Base-by-base conservation (phyloP, 1,140 invertebrate species). In the Euschistus heros region DNA sequence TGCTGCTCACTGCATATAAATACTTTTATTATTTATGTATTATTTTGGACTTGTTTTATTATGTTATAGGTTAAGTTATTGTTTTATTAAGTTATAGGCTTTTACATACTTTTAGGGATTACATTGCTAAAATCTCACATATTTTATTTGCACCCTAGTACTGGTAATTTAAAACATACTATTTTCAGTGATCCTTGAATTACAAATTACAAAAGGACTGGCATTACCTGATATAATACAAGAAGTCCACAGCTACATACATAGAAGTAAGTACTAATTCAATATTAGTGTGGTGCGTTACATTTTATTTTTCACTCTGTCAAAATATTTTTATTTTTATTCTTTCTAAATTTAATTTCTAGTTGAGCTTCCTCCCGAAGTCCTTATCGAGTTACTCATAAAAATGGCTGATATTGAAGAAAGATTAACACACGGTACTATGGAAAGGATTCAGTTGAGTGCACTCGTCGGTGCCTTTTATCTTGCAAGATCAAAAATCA, bases 211-310 rank as follows among this genome's bases (percentile, higher is more conserved):
- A 0, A 95, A 95, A 80, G 93, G 94, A 13, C 77, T 96, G 52
- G 92, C 94, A 2, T 76, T 97, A 8, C 84, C 86, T 69, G 94
- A 97, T 74, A 94, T 97, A 72, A 73, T 97, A 33, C 89, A 90
- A 22, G 92, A 97, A 78, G 75, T 96, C 26, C 92, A 96, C 76
- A 74, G 80, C 20, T 86, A 86, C 72, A 81, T 95, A 64, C 90
- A 94, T 76, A 83, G 87, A 84, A 85, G 92, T 95, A 82, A 80
- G 82, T 82, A 68, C 46, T 67, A 62, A 52, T 63, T 50, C 2
- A n/a, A 30, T 30, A 30, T 30, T 30, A n/a, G n/a, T n/a, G n/a
- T n/a, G n/a, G n/a, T n/a, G n/a, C n/a, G n/a, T n/a, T n/a, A n/a
- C n/a, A 44, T 44, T 7, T 44, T 10, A 44, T 44, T 7, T 7